These are phyloP conservation scores for Plotosus lineatus DNA, from an alignment of 2,113 vertebrate genomes.

Conservation along the genomic window DNA sequence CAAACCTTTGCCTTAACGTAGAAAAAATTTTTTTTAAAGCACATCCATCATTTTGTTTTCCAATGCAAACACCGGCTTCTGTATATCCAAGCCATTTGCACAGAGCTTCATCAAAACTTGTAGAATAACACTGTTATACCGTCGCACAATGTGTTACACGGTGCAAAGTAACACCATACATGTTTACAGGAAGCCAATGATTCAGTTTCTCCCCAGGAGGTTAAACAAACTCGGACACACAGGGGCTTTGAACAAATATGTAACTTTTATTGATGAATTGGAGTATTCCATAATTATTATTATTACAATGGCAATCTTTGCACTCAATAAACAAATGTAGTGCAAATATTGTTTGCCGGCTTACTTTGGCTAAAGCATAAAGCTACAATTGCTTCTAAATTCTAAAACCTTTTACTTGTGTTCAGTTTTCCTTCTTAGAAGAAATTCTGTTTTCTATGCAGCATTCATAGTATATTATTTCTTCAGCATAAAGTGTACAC, in stretches of 20 bases:
- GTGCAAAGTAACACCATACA: not conserved
- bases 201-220: not conserved
- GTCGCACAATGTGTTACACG: not conserved
- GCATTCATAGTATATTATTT: not conserved
- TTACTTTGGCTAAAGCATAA: conserved; percentile 8
- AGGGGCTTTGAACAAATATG: not conserved
- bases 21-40: too few relatives aligned
- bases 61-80: too few relatives aligned
- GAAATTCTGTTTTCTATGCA: conserved; percentile 32
- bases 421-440: conserved; percentile 43
- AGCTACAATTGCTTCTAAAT: not conserved
- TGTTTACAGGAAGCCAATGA: not conserved
- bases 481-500: not conserved
- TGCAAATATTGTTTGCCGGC: conserved; percentile 14
- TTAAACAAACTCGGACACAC: not conserved
- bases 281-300: not conserved
- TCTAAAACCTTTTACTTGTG: not conserved
- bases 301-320: not conserved
- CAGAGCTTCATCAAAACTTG: too few relatives aligned
- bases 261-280: conserved; percentile 21
- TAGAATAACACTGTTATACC: not conserved
- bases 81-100: too few relatives aligned
- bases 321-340: conserved; percentile 9
- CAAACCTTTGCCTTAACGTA: too few relatives aligned
- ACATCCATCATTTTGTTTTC: too few relatives aligned